A percentile compares a stretch with the other conserved stretches of the same genome.
phyloP scores from a whole-genome alignment of 2,113 vertebrate species.

The Pollimyrus isidori region DNA sequence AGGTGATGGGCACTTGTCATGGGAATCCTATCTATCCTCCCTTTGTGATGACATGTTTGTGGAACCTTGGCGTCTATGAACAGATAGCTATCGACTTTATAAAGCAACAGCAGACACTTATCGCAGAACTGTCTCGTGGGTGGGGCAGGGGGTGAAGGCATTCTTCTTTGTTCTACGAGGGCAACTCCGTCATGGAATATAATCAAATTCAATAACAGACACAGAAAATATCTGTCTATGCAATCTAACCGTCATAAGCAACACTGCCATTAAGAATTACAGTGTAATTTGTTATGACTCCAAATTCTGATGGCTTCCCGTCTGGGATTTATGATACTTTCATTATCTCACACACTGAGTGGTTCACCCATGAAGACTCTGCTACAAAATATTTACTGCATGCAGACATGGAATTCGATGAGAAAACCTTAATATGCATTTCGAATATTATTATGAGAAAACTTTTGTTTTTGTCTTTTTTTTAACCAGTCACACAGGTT shows the following conservation, averaged over 20 bases:
- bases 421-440: neutral
- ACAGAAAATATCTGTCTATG: neutral
- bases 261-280: neutral
- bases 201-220: slow-evolving; percentile 4
- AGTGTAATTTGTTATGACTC: neutral
- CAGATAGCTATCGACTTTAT: neutral
- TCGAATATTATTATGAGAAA: neutral
- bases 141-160: neutral
- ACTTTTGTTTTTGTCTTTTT: neutral
- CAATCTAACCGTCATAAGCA: neutral
- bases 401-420: neutral
- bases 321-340: neutral
- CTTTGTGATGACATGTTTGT: neutral
- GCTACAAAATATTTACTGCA: neutral
- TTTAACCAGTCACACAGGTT: neutral
- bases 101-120: neutral
- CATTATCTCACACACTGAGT: neutral
- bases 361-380: neutral
- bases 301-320: neutral
- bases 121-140: neutral
- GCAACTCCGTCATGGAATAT: neutral
- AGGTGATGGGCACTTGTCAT: neutral
- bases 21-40: neutral
- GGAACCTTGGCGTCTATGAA: slow-evolving; percentile 6
- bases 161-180: neutral